Conservation (phyloP, 2,797 vertebrate genomes). For the Propithecus perrieri region DNA sequence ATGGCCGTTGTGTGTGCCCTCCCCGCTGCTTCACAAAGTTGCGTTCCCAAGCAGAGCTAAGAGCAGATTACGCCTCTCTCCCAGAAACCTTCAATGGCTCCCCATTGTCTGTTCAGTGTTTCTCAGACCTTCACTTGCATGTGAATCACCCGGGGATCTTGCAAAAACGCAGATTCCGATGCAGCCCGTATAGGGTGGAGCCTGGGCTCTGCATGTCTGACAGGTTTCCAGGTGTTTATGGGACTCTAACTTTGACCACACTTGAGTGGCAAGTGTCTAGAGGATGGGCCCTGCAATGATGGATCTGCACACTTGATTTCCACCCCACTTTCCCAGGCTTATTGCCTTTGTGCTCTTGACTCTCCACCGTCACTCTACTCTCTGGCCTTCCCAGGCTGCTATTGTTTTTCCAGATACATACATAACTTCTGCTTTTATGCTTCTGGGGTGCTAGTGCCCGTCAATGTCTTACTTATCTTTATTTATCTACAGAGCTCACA, state of each 20-base stretch:
- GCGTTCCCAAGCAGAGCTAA: neutral
- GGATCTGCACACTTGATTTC: neutral
- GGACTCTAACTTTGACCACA: neutral
- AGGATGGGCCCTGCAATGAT: fast-evolving
- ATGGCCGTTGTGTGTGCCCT: neutral
- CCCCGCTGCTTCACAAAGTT: neutral
- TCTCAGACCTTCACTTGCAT: neutral
- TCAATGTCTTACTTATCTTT: neutral
- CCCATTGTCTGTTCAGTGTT: neutral
- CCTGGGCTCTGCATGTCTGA: neutral
- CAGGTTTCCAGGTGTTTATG: neutral
- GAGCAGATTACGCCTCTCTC: neutral
- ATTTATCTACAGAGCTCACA: neutral
- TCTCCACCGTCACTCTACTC: neutral
- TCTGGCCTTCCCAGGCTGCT: neutral
- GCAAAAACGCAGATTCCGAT: neutral
- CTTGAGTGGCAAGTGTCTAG: neutral
- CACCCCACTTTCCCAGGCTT: neutral
- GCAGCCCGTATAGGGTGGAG: neutral
- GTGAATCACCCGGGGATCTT: neutral
- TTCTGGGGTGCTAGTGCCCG: neutral
- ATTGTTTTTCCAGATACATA: neutral
- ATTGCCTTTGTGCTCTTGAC: neutral
- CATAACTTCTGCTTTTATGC: neutral
- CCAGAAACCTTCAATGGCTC: neutral